A percentile compares a stretch with the other conserved stretches of the same genome.
These are phyloP conservation scores for Alectura lathami DNA, from an alignment of 2,113 vertebrate species.

Conservation along the genomic window DNA sequence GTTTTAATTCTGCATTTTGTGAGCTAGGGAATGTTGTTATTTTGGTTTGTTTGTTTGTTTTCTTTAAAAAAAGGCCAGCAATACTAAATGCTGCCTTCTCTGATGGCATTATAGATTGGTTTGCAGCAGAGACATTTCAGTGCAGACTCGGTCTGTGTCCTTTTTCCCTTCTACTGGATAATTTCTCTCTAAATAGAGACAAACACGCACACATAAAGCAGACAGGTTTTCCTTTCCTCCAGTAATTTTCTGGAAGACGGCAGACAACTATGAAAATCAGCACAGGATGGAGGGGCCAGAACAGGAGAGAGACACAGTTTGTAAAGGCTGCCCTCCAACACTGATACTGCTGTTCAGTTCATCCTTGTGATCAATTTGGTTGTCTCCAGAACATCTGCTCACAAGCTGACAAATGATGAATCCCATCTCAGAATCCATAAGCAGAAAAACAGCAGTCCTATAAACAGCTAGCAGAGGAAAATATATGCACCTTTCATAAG, in stretches of 20 bases:
- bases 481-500: conserved; percentile 75
- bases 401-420: conserved; percentile 70
- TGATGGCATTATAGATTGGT: neutral
- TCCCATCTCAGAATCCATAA: conserved; percentile 70
- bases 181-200: neutral
- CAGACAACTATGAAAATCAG: neutral
- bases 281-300: neutral
- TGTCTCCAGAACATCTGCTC: conserved; percentile 71
- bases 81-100: neutral
- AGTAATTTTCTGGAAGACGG: neutral
- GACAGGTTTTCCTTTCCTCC: neutral
- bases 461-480: conserved; percentile 73
- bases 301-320: conserved; percentile 16
- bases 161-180: neutral
- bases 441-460: conserved; percentile 68
- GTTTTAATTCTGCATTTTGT: neutral
- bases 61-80: neutral
- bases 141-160: neutral
- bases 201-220: neutral
- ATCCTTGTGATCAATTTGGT: conserved; percentile 65
- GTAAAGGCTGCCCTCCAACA: conserved; percentile 43
- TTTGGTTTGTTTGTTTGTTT: neutral
- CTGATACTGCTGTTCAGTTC: conserved; percentile 19
- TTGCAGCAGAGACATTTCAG: neutral
- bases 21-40: neutral